phyloP scores from a whole-genome alignment of 2,888 invertebrate genomes.

The Dryococelus australis region DNA sequence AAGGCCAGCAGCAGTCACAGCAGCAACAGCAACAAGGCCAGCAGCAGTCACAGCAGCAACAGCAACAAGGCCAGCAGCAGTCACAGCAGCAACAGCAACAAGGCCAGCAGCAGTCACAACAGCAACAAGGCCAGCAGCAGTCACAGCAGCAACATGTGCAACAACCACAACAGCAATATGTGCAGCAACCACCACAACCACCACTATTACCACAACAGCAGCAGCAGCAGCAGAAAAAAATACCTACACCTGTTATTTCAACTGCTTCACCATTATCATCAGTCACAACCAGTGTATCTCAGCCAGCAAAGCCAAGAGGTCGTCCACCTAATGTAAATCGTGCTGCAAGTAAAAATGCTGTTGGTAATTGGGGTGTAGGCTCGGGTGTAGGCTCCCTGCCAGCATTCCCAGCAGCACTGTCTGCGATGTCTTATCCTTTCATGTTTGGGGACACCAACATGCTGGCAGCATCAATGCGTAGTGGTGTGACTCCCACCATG shows the following conservation, averaged over 20 bases:
- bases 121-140: no score
- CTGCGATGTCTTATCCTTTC: slow-evolving; percentile 37
- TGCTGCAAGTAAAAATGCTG: neutral
- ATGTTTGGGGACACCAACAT: slow-evolving; percentile 29
- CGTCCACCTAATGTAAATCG: slow-evolving; percentile 37
- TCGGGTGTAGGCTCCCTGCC: neutral
- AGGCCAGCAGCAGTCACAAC: slow-evolving; percentile 23
- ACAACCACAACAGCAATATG: slow-evolving; percentile 35
- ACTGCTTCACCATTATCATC: slow-evolving; percentile 32
- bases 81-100: neutral
- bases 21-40: neutral
- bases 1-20: slow-evolving; percentile 2
- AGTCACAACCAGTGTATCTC: slow-evolving; percentile 35
- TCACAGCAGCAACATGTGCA: slow-evolving; percentile 7
- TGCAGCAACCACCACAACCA: slow-evolving; percentile 32
- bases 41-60: slow-evolving; percentile 17
- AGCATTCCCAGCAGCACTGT: slow-evolving; percentile 37
- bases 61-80: neutral
- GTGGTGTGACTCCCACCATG: slow-evolving; percentile 29
- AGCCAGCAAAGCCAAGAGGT: slow-evolving; percentile 31
- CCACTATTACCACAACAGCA: slow-evolving; percentile 30
- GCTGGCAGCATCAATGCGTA: slow-evolving; percentile 30
- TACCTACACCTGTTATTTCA: slow-evolving; percentile 23
- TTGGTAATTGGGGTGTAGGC: neutral
- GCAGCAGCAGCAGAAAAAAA: slow-evolving; percentile 34